Conservation (phyloP, 64 coral and sea anemone species). For the Orbicella faveolata region DNA sequence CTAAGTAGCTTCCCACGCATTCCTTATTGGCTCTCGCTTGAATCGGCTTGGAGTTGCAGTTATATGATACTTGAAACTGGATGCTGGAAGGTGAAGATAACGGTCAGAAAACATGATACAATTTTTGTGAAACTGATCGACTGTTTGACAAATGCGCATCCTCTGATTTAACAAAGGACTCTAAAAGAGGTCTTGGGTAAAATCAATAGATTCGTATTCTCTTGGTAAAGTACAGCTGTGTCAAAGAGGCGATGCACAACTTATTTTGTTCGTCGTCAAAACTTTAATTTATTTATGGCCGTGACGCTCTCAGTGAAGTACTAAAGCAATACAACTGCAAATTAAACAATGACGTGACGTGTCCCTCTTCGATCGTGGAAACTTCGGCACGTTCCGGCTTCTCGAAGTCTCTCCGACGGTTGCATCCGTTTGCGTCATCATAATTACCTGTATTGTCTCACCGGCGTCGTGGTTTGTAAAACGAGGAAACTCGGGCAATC, state of each 20-base stretch:
- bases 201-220: background rate
- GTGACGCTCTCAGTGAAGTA: background rate
- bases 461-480: background rate
- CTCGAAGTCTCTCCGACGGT: conserved; percentile 15
- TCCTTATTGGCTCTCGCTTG: too few relatives aligned
- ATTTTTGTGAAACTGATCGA: too few relatives aligned
- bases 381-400: conserved; percentile 10
- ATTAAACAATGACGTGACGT: background rate
- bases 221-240: background rate
- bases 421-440: conserved; percentile 28
- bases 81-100: too few relatives aligned
- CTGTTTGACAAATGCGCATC: too few relatives aligned
- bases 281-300: background rate
- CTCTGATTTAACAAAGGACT: too few relatives aligned
- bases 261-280: too few relatives aligned
- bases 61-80: too few relatives aligned
- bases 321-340: background rate
- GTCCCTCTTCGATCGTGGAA: background rate
- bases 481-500: background rate
- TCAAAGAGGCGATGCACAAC: background rate
- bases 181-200: background rate
- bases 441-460: conserved; percentile 2
- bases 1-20: too few relatives aligned
- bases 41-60: too few relatives aligned
- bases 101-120: too few relatives aligned